phyloP scores from a whole-genome alignment of 2,797 vertebrate genomes.

The Lutjanus argentimaculatus region DNA sequence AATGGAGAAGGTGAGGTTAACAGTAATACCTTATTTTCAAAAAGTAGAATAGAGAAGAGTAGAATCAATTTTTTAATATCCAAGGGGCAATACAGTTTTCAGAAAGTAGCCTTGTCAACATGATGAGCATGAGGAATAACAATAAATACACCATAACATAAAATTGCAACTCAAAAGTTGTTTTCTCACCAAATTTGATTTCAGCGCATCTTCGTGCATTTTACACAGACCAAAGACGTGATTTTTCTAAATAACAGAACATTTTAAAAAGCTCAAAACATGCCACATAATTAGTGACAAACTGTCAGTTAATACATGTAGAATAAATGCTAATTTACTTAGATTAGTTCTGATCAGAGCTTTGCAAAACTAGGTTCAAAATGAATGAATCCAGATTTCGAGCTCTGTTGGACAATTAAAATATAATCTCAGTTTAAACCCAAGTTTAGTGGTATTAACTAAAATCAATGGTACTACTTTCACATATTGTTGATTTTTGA shows the following conservation, averaged over 20 bases:
- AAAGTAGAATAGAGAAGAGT: background rate
- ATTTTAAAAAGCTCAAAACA: background rate
- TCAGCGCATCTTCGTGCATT: background rate
- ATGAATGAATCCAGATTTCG: background rate
- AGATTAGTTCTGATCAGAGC: background rate
- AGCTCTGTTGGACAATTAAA: too few relatives aligned
- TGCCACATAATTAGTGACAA: background rate
- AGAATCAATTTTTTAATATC: background rate
- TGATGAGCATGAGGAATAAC: too few relatives aligned
- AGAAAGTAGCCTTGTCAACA: too few relatives aligned
- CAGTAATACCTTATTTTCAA: background rate
- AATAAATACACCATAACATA: background rate
- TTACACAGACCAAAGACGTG: background rate
- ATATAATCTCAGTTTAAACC: too few relatives aligned
- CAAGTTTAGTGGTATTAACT: too few relatives aligned
- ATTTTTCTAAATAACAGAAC: background rate
- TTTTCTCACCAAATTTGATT: background rate
- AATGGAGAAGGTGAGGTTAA: conserved; percentile 74
- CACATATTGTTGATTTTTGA: too few relatives aligned
- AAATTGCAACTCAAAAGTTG: background rate
- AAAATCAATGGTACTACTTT: too few relatives aligned
- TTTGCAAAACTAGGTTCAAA: background rate
- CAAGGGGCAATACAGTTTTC: background rate
- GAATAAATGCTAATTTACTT: background rate
- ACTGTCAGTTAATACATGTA: background rate